Evolutionary conservation across 2,888 invertebrate genomes (phyloP), one percentile per base, ranked within the genome.

Genomic region (Agrypnus murinus): DNA sequence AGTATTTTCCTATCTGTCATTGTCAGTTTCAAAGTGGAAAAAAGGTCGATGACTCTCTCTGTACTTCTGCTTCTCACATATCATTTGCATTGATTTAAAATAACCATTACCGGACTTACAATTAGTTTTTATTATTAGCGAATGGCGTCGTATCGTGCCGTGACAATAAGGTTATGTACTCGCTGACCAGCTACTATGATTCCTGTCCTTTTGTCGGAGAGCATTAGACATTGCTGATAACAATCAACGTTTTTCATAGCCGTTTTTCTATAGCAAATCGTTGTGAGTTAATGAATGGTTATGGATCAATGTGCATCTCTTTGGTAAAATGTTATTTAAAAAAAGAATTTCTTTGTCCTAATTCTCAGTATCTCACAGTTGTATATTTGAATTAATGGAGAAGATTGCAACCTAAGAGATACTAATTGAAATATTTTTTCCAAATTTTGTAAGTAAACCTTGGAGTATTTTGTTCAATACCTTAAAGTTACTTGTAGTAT

Each of bases 111-210:
- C 19, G 50, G 60, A 25, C 57, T 62, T 62, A 65, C 43, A 71
- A 67, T 68, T 59, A 58, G 46, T 60, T 25, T n/a, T 25, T 63
- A 65, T 60, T 64, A 65, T 71, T 68, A 68, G 48, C 64, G 59
- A 71, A 64, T 68, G 64, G 59, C 67, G 67, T 67, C 65, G 68
- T 68, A 68, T 50, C 68, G 53, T 68, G 67, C 68, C 40, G 34
- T 68, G 36, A 68, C 71, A 71, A 71, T 71, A 71, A 71, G 64
- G 64, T 65, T 71, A 65, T 71, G 68, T 67, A 71, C 71, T 71
- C 71, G 58, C 71, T 71, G 71, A 68, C 71, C 68, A 71, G 46
- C 58, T 64, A 66, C 43, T 71, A 71, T 71, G 71, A 68, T 57
- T 71, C 71, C 71, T 71, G 71, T 70, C 57, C 59, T 55, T 34